A percentile compares a stretch with the other conserved stretches of the same genome.
These are phyloP conservation scores for Dione juno DNA, from an alignment of 2,888 invertebrate genomes.

Conservation along the genomic window DNA sequence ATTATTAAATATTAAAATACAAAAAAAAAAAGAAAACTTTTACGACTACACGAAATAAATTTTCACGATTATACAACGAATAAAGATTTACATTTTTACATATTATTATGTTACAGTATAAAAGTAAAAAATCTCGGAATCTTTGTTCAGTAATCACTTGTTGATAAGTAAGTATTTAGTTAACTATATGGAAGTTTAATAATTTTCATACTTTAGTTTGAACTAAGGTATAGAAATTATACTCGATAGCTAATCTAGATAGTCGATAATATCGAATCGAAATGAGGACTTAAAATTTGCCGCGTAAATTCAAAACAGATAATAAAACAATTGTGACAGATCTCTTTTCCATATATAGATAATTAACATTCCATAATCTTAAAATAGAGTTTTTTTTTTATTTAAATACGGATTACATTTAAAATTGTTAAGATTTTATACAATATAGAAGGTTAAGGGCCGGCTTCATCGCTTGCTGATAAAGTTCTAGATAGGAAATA, in stretches of 20 bases:
- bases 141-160: conserved; percentile 41
- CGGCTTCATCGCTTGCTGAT: no score
- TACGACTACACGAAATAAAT: conserved; percentile 26
- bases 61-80: conserved; percentile 33
- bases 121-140: conserved; percentile 40
- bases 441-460: neutral
- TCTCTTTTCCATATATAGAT: neutral
- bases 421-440: no score
- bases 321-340: conserved; percentile 4
- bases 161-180: conserved; percentile 6
- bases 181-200: conserved; percentile 13
- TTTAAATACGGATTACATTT: no score
- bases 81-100: conserved; percentile 71
- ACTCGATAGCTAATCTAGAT: conserved; percentile 19
- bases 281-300: conserved; percentile 29
- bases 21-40: conserved; percentile 43
- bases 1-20: conserved; percentile 47
- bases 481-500: no score
- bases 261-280: conserved; percentile 39
- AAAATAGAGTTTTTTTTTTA: no score
- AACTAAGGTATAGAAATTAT: conserved; percentile 50
- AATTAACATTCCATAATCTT: no score
- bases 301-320: conserved; percentile 21
- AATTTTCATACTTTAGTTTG: conserved; percentile 50
- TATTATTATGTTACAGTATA: conserved; percentile 37